Evolutionary conservation across 2,888 invertebrate species (phyloP), one percentile per base, ranked within the genome.

Genomic region (Plutella xylostella): DNA sequence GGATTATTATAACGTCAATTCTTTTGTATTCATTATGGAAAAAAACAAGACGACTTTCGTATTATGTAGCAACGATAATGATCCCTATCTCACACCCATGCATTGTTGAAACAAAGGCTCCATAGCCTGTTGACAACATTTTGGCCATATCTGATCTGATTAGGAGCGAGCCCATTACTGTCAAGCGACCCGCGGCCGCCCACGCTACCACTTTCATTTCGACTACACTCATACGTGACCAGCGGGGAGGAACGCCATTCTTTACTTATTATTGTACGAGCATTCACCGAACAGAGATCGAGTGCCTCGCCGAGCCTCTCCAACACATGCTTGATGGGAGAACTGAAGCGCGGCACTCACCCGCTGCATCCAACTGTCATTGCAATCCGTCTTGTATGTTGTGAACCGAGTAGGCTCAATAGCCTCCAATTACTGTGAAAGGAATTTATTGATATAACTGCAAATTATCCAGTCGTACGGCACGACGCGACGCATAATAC

Each of bases 181-280:
- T 58, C 57, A 57, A 51, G 51, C 51, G 41, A 50, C 52, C 53
- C 55, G 55, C 55, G 55, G 47, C 51, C 78, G 72, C 82, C 79
- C 65, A 80, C 82, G 77, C 77, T 69, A 47, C 65, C 73, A 77
- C 80, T 79, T 73, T 72, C 76, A 64, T 73, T 72, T 78, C 69
- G 69, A 64, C 71, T 61, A 55, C 65, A 55, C 58, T 52, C 68
- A 68, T 70, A 73, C 72, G 72, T 76, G 74, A 73, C 71, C 65
- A 60, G 40, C 59, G 59, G 61, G 63, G 66, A 62, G 64, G 63
- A 68, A 62, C 65, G 64, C 61, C 61, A 67, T 68, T 72, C 70
- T 72, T 71, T 61, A 68, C 56, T 55, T 60, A 56, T 60, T 60
- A 55, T 57, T 55, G 51, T 58, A 55, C 55, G 55, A 58, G 49